Evolutionary conservation across 64 coral and sea anemone species (phyloP).

Genomic region (Anthopleura sola): DNA sequence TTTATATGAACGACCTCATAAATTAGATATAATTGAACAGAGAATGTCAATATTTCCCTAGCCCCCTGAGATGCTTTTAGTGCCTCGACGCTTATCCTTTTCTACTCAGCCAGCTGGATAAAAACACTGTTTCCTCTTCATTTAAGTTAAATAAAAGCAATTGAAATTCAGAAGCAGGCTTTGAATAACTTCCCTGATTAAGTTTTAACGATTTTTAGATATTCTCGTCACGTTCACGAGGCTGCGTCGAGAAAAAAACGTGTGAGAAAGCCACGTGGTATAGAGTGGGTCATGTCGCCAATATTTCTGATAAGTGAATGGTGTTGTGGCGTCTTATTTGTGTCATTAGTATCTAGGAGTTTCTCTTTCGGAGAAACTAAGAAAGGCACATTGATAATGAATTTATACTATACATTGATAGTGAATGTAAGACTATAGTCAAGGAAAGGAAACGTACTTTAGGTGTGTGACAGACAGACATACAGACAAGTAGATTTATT

Average conservation of each 20-base stretch:
- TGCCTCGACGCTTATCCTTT: background rate
- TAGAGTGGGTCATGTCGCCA: background rate
- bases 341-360: too few species aligned
- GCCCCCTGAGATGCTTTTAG: background rate
- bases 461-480: too few species aligned
- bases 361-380: too few species aligned
- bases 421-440: too few species aligned
- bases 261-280: conserved; percentile 4
- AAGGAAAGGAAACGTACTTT: too few species aligned
- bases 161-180: background rate
- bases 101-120: background rate
- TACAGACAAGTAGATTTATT: too few species aligned
- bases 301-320: background rate
- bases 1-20: background rate
- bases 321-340: too few species aligned
- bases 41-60: background rate
- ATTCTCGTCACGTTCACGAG: background rate
- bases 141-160: background rate
- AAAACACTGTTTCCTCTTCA: background rate
- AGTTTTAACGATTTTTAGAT: background rate
- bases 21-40: background rate
- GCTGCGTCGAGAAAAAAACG: background rate
- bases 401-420: too few species aligned
- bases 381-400: background rate
- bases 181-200: background rate